Percentiles rank a stretch among this genome's conserved stretches.
Evolutionary conservation across 1,140 invertebrate genomes (phyloP).

Genomic region (Akabosia matsudoensis): DNA sequence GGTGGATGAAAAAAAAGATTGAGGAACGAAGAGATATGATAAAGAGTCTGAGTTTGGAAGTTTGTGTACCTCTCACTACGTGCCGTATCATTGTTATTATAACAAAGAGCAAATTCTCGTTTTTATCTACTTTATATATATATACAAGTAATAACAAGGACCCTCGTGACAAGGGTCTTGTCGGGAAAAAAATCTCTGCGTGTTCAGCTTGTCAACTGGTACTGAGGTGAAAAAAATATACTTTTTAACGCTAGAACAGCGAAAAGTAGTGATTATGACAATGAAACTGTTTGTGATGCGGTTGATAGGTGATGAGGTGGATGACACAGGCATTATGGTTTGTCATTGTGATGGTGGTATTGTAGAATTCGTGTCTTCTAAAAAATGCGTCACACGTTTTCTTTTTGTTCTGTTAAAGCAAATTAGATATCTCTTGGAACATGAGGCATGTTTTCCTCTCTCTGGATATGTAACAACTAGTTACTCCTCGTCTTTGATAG

Average conservation of each 20-base stretch:
- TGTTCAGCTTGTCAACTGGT: not conserved
- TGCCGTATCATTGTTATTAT: not conserved
- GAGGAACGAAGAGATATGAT: not conserved
- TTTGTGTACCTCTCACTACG: not conserved
- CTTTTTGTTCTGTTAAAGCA: no score
- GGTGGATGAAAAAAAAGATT: not conserved
- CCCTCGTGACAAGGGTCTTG: no score
- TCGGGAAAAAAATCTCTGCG: not conserved
- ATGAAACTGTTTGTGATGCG: no score
- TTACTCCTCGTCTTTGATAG: no score
- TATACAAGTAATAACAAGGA: not conserved
- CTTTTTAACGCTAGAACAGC: no score
- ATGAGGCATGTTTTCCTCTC: no score
- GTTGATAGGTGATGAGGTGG: no score
- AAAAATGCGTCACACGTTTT: not conserved
- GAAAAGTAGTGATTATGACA: no score
- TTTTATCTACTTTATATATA: not conserved
- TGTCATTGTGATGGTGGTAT: not conserved
- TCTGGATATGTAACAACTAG: no score
- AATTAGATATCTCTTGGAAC: no score
- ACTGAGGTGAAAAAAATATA: no score
- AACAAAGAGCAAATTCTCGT: not conserved
- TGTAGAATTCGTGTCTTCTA: not conserved
- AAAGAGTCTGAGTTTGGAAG: not conserved
- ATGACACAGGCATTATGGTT: no score